Percentiles rank a stretch among this genome's conserved stretches.
Conservation (phyloP, 2,888 invertebrate genomes). For the Chironomus tentans region DNA sequence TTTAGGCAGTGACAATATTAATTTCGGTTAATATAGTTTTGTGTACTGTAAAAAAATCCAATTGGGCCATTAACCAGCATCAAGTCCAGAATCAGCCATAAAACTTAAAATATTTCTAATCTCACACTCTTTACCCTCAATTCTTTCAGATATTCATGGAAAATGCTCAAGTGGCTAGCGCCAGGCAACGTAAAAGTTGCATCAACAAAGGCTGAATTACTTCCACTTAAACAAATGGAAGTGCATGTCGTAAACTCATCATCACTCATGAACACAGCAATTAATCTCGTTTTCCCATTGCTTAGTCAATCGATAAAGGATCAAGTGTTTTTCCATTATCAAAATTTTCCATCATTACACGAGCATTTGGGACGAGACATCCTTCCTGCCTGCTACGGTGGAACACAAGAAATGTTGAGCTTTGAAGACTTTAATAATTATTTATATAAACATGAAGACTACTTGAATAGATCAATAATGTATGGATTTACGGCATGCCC, state of each 20-base stretch:
- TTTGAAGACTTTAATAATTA: constrained; percentile 8
- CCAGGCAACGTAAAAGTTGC: constrained; percentile 25
- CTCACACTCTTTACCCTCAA: too few relatives aligned
- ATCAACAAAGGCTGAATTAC: constrained; percentile 18
- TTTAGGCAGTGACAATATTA: too few relatives aligned
- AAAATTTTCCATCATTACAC: constrained; percentile 35
- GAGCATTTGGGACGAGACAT: constrained; percentile 37
- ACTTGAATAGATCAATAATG: not conserved
- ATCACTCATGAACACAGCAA: constrained; percentile 22
- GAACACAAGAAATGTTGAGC: constrained; percentile 33
- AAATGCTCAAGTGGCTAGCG: constrained; percentile 25
- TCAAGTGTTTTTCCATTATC: constrained; percentile 34
- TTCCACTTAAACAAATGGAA: constrained; percentile 23
- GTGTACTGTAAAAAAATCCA: too few relatives aligned
- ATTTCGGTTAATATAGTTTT: too few relatives aligned
- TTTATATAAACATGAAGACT: constrained; percentile 21
- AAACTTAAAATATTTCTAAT: not conserved
- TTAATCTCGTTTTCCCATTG: constrained; percentile 16
- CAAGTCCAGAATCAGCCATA: too few relatives aligned
- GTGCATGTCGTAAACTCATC: constrained; percentile 24
- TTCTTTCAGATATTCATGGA: constrained; percentile 22
- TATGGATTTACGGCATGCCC: not conserved
- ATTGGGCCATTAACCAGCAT: not conserved
- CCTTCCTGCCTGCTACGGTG: constrained; percentile 38
- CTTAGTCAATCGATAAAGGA: constrained; percentile 25